Percentiles rank a stretch among this genome's conserved stretches.
Conservation (phyloP, 2,888 invertebrate genomes). For the Myopa tessellatipennis region DNA sequence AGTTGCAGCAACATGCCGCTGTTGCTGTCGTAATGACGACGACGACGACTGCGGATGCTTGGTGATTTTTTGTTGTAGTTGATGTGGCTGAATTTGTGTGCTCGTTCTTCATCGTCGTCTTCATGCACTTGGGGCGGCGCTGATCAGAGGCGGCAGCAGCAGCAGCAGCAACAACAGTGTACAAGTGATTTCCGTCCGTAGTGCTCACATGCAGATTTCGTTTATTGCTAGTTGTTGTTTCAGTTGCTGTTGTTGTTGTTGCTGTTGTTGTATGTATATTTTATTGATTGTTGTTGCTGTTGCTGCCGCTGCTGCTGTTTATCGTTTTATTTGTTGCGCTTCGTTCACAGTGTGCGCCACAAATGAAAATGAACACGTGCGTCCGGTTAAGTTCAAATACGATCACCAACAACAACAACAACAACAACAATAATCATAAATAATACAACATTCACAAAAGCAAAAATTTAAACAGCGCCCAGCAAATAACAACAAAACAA, state of each 20-base stretch:
- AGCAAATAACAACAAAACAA: slow-evolving; percentile 1
- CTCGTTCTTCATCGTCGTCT: slow-evolving; percentile 30
- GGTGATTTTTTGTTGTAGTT: slow-evolving; percentile 8
- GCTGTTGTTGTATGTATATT: slow-evolving; percentile 10
- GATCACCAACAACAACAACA: slow-evolving; percentile 39
- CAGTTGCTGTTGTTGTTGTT: slow-evolving; percentile 38
- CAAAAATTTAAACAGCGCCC: background rate
- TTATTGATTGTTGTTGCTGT: slow-evolving; percentile 26
- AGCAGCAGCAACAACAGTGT: slow-evolving; percentile 5
- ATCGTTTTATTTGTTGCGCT: slow-evolving; percentile 55
- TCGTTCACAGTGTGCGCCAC: slow-evolving; percentile 50
- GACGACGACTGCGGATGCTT: background rate
- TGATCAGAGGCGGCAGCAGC: background rate
- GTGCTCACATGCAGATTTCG: slow-evolving; percentile 49
- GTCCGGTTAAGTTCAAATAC: slow-evolving; percentile 56
- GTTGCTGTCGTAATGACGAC: too few relatives aligned
- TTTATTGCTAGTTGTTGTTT: slow-evolving; percentile 33
- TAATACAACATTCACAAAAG: slow-evolving; percentile 31
- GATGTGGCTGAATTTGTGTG: slow-evolving; percentile 32
- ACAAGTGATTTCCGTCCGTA: slow-evolving; percentile 37
- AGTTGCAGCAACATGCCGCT: slow-evolving; percentile 42
- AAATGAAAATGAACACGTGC: slow-evolving; percentile 65
- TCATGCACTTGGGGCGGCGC: slow-evolving; percentile 13
- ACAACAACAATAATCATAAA: slow-evolving; percentile 30
- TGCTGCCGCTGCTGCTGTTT: slow-evolving; percentile 51